These are phyloP conservation scores for Mesocentrotus franciscanus DNA, from an alignment of 53 echinoderm and acorn worm genomes.

Conservation along the genomic window DNA sequence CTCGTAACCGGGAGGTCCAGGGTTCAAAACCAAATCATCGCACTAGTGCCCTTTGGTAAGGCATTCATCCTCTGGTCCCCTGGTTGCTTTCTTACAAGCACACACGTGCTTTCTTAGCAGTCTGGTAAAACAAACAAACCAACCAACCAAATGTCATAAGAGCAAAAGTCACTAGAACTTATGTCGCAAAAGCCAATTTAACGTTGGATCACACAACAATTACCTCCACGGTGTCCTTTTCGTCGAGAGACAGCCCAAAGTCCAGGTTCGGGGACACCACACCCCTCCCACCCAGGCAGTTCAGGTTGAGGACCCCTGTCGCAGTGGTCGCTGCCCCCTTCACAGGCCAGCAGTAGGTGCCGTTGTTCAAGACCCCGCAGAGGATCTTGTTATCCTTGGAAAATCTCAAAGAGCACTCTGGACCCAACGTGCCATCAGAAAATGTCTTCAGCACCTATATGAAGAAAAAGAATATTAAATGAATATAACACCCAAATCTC, in stretches of 20 bases:
- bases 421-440: not conserved
- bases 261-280: constrained; percentile 78
- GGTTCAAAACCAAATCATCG: too few relatives aligned
- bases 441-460: constrained; percentile 78
- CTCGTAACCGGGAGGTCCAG: too few relatives aligned
- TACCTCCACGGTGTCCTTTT: constrained; percentile 73
- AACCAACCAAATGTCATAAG: too few relatives aligned
- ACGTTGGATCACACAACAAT: not conserved
- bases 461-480: not conserved
- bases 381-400: constrained; percentile 75
- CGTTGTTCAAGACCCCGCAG: constrained; percentile 81
- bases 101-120: too few relatives aligned
- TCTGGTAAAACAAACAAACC: too few relatives aligned
- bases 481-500: not conserved
- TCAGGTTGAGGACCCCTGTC: constrained; percentile 71
- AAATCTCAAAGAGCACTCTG: constrained; percentile 67
- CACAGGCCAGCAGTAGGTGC: constrained; percentile 81
- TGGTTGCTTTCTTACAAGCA: too few relatives aligned
- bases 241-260: constrained; percentile 69
- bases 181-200: too few relatives aligned
- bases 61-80: too few relatives aligned
- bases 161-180: too few relatives aligned
- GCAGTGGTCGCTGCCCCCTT: constrained; percentile 67
- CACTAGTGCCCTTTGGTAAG: too few relatives aligned
- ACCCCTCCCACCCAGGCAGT: constrained; percentile 57